These are phyloP conservation scores for Drosophila insularis DNA, from an alignment of 1,140 invertebrate genomes.

Conservation along the genomic window DNA sequence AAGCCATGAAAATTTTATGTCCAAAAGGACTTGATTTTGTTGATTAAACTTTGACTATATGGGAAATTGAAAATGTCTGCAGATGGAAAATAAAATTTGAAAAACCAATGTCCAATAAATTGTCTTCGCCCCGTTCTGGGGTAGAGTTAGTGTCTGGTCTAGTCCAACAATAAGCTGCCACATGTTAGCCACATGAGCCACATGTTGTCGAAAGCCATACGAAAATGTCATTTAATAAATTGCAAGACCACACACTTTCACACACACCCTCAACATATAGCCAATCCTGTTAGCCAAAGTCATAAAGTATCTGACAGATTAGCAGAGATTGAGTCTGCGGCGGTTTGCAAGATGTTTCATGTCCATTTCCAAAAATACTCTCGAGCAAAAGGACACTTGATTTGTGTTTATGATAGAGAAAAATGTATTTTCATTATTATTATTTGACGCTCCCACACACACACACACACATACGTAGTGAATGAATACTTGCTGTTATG, in stretches of 20 bases:
- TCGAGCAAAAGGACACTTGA: not conserved
- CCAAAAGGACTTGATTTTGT: not conserved
- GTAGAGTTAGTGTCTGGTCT: constrained; percentile 7
- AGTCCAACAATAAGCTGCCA: constrained; percentile 32
- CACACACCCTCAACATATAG: not conserved
- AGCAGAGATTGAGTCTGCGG: constrained; percentile 12
- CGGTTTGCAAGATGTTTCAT: constrained; percentile 1
- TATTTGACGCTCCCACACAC: not conserved
- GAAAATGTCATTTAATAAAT: constrained; percentile 46
- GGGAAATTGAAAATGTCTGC: constrained; percentile 21
- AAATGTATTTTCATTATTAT: not conserved
- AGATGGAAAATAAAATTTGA: constrained; percentile 23
- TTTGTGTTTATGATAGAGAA: not conserved
- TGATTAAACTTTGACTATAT: constrained; percentile 25
- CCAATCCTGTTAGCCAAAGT: not conserved
- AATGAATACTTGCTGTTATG: not conserved
- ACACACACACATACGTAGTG: not conserved
- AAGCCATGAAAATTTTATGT: constrained; percentile 31
- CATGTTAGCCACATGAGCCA: constrained; percentile 33
- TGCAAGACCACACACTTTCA: constrained; percentile 11
- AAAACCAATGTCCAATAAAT: constrained; percentile 30
- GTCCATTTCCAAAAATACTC: not conserved
- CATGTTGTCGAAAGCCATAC: constrained; percentile 24
- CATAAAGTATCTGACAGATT: constrained; percentile 24
- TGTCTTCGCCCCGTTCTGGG: constrained; percentile 30